These are phyloP conservation scores for Peucedramus taeniatus DNA, from an alignment of 2,113 vertebrate species.

Conservation along the genomic window DNA sequence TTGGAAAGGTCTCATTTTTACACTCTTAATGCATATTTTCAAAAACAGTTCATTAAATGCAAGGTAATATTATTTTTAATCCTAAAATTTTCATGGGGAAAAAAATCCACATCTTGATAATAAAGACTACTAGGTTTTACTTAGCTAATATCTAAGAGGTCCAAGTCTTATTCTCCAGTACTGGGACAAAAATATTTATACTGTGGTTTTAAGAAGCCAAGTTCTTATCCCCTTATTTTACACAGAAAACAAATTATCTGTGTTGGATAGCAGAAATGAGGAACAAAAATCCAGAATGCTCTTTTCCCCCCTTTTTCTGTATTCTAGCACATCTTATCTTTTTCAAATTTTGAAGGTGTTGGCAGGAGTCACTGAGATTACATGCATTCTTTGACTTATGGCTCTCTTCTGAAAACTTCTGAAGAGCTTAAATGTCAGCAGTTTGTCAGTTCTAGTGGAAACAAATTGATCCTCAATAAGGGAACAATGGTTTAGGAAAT, in stretches of 20 bases:
- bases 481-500: not conserved
- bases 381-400: not conserved
- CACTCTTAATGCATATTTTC: not conserved
- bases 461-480: not conserved
- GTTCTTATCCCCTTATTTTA: not conserved
- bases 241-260: not conserved
- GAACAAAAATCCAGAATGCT: not conserved
- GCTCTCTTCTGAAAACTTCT: not conserved
- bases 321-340: not conserved
- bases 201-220: not conserved
- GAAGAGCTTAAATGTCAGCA: not conserved
- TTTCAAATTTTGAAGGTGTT: not conserved
- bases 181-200: not conserved
- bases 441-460: not conserved
- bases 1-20: not conserved
- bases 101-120: not conserved
- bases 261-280: not conserved
- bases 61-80: not conserved
- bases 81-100: not conserved
- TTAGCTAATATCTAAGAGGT: not conserved
- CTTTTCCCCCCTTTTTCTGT: rapidly evolving
- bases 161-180: not conserved
- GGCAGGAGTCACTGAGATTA: not conserved
- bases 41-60: not conserved
- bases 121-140: not conserved